Conservation (phyloP, 2,797 vertebrate genomes). For the Perodicticus potto region DNA sequence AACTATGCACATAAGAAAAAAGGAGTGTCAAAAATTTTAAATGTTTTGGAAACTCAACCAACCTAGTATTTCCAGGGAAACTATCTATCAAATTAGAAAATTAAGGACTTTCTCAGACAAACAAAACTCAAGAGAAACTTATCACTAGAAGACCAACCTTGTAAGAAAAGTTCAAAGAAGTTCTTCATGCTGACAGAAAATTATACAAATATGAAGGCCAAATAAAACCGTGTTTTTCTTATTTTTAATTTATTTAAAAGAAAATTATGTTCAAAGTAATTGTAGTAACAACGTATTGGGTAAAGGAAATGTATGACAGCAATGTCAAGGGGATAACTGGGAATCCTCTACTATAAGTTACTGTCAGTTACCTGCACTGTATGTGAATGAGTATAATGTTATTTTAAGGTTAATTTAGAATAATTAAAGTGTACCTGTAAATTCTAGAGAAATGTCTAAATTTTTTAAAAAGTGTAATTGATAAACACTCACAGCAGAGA, state of each 20-base stretch:
- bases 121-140: no score
- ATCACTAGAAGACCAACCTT: no score
- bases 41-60: background rate
- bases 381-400: background rate
- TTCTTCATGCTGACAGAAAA: background rate
- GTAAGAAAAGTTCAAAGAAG: no score
- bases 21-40: slow-evolving; percentile 17
- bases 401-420: background rate
- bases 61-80: slow-evolving; percentile 9
- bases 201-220: background rate
- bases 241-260: background rate
- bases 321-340: background rate
- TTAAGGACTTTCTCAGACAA: no score
- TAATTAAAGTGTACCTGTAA: background rate
- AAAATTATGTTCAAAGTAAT: background rate
- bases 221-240: background rate
- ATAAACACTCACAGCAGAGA: background rate
- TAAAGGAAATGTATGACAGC: background rate
- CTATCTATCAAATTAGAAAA: background rate
- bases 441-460: background rate
- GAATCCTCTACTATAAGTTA: background rate
- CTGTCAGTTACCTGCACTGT: background rate
- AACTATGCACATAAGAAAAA: background rate
- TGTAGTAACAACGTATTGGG: background rate
- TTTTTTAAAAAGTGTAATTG: background rate